phyloP scores from a whole-genome alignment of 2,797 vertebrate genomes.

The Erethizon dorsatum region DNA sequence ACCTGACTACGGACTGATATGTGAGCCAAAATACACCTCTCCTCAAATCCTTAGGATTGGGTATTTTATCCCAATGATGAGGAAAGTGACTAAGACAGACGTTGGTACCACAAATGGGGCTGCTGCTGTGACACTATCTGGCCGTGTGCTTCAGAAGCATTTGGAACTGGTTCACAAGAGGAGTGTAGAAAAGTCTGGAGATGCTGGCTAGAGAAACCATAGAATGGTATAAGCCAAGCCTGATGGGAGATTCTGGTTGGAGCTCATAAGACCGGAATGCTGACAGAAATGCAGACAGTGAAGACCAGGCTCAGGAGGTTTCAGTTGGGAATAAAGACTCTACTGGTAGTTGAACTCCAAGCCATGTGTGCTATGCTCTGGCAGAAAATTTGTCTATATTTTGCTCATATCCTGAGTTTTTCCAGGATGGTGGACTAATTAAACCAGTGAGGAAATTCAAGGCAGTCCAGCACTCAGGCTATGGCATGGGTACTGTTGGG shows the following conservation, averaged over 20 bases:
- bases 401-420: neutral
- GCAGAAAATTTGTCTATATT: neutral
- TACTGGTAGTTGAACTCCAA: neutral
- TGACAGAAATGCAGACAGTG: neutral
- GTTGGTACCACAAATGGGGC: neutral
- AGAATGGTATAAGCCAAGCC: neutral
- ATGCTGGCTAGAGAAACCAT: neutral
- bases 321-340: neutral
- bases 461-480: neutral
- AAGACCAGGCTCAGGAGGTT: neutral
- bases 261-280: neutral
- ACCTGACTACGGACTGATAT: neutral
- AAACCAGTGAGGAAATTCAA: neutral
- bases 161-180: neutral
- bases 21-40: neutral
- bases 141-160: neutral
- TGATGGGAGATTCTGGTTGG: neutral
- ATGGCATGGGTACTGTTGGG: neutral
- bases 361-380: neutral
- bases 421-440: neutral
- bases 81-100: neutral
- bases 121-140: neutral
- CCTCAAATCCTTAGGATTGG: neutral
- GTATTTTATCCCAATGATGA: neutral
- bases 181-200: neutral